phyloP scores from a whole-genome alignment of 2,888 invertebrate genomes.

The Teinopalpus imperialis region DNA sequence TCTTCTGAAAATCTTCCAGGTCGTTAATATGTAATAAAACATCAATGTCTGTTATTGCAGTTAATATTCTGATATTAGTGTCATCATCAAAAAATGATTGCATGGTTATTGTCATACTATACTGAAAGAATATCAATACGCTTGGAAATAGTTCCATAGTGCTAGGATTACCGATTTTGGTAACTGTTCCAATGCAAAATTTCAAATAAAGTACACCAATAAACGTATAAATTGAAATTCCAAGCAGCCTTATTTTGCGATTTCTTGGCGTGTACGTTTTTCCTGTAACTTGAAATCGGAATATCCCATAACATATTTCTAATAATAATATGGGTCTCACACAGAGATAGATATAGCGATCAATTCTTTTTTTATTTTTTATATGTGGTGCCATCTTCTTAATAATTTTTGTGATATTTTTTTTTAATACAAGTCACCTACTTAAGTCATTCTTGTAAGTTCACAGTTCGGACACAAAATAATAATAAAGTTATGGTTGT shows the following conservation, averaged over 20 bases:
- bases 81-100: slow-evolving; percentile 7
- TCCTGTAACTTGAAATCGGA: not conserved
- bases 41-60: slow-evolving; percentile 3
- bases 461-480: too few species aligned
- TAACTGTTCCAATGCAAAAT: not conserved
- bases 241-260: not conserved
- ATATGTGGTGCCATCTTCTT: too few species aligned
- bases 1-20: not conserved
- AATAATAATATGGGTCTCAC: slow-evolving; percentile 2
- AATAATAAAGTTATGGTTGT: too few species aligned
- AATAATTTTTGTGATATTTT: too few species aligned
- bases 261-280: not conserved
- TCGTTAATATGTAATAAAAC: not conserved
- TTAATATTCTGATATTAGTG: not conserved
- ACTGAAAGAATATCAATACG: slow-evolving; percentile 9
- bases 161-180: not conserved
- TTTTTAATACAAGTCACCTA: too few species aligned
- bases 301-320: slow-evolving; percentile 11
- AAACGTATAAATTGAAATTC: not conserved
- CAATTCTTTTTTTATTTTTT: too few species aligned
- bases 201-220: not conserved
- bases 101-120: not conserved
- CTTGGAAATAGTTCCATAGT: slow-evolving; percentile 4
- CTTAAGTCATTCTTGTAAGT: too few species aligned
- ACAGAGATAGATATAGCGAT: too few species aligned